A percentile compares a stretch with the other conserved stretches of the same genome.
phyloP scores from a whole-genome alignment of 2,797 vertebrate genomes.

The Sebastes iracundus region DNA sequence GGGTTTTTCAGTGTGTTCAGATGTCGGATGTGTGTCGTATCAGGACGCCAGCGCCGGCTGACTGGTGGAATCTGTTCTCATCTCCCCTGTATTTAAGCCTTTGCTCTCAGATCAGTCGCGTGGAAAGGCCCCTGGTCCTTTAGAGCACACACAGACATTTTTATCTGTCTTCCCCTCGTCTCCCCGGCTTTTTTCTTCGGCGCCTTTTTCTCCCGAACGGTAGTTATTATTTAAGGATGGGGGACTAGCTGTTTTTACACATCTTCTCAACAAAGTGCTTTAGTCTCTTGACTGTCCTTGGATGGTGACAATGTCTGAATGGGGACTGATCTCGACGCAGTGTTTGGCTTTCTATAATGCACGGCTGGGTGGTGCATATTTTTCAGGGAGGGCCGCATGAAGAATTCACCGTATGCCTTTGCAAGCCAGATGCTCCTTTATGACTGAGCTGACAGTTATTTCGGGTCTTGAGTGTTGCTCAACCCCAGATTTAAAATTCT shows the following conservation, averaged over 20 bases:
- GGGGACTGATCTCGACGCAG: constrained; percentile 45
- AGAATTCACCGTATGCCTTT: constrained; percentile 44
- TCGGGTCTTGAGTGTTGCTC: constrained; percentile 21
- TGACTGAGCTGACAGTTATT: constrained; percentile 30
- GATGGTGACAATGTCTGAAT: constrained; percentile 54
- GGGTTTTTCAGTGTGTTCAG: constrained; percentile 15
- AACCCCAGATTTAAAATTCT: constrained; percentile 37
- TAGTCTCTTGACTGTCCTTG: constrained; percentile 51
- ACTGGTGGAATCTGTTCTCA: constrained; percentile 77
- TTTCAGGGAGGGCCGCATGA: constrained; percentile 44
- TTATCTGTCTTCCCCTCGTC: constrained; percentile 57
- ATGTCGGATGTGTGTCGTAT: constrained; percentile 47
- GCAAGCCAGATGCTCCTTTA: constrained; percentile 39
- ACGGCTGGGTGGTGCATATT: constrained; percentile 11
- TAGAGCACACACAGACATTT: constrained; percentile 68
- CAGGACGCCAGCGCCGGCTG: constrained; percentile 55
- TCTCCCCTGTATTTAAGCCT: constrained; percentile 75
- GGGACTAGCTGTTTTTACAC: constrained; percentile 56
- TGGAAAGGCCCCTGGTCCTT: constrained; percentile 77
- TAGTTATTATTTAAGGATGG: constrained; percentile 69
- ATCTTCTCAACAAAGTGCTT: constrained; percentile 58
- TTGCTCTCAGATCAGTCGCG: constrained; percentile 74
- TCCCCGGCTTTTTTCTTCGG: constrained; percentile 32
- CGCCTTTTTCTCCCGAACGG: constrained; percentile 46
- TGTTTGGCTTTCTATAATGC: constrained; percentile 50